Conservation (phyloP, 1,140 invertebrate genomes). For the Diachasmimorpha longicaudata region DNA sequence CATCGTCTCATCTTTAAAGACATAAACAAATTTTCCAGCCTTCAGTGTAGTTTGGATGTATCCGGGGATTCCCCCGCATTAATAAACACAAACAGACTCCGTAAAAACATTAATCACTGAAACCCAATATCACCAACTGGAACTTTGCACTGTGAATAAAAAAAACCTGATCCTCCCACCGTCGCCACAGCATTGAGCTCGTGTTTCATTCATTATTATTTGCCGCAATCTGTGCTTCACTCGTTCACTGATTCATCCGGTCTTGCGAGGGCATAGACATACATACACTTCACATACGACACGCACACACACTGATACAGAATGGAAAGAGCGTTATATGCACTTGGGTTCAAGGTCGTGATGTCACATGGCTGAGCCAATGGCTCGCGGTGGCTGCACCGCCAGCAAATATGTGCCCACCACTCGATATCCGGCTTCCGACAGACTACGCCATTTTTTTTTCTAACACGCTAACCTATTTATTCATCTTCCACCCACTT, state of each 20-base stretch:
- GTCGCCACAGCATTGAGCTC: not conserved
- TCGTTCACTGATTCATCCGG: constrained; percentile 24
- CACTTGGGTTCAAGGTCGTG: not conserved
- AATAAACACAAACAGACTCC: not conserved
- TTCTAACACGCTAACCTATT: too few species aligned
- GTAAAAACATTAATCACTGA: not conserved
- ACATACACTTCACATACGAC: not conserved
- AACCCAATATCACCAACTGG: not conserved
- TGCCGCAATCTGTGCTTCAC: constrained; percentile 19
- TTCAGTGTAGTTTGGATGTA: not conserved
- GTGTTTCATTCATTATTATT: constrained; percentile 15
- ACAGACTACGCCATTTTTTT: too few species aligned
- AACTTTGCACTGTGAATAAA: constrained; percentile 18
- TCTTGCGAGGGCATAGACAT: constrained; percentile 5
- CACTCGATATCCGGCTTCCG: not conserved
- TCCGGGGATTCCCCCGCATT: not conserved
- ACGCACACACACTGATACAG: not conserved
- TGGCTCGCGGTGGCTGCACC: not conserved
- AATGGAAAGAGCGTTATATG: not conserved
- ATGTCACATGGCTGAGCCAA: constrained; percentile 4
- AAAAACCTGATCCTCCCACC: not conserved
- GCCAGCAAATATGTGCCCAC: not conserved
- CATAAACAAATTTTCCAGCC: not conserved
- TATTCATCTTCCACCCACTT: too few species aligned
- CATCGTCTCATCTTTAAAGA: too few species aligned